Conservation (phyloP, 2,797 vertebrate species). For the Trematomus bernacchii region DNA sequence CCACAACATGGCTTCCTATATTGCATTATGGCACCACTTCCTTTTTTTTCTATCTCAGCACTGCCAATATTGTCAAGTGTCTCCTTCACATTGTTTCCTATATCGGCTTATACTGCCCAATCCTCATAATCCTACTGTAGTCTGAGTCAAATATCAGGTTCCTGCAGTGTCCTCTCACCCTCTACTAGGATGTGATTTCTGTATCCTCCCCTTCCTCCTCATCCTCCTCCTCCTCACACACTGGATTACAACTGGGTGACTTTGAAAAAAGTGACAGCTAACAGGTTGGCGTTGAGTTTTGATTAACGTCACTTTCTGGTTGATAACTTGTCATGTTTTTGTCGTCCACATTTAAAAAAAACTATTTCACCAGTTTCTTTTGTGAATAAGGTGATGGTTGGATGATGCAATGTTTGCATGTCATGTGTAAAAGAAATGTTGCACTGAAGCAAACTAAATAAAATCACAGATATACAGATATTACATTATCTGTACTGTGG, state of each 20-base stretch:
- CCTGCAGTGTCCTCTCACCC: slow-evolving; percentile 70
- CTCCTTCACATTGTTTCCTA: slow-evolving; percentile 77
- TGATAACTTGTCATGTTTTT: slow-evolving; percentile 16
- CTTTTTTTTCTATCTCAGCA: slow-evolving; percentile 39
- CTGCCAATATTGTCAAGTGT: slow-evolving; percentile 54
- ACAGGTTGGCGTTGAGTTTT: slow-evolving; percentile 28
- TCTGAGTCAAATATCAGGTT: slow-evolving; percentile 68
- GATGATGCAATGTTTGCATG: slow-evolving; percentile 56
- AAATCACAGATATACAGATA: neutral
- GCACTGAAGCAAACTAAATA: slow-evolving; percentile 18
- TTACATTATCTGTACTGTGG: too few relatives aligned
- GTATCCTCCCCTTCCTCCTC: slow-evolving; percentile 34
- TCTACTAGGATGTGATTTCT: slow-evolving; percentile 58
- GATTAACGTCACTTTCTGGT: slow-evolving; percentile 22
- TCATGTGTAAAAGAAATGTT: slow-evolving; percentile 21
- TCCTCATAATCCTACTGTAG: slow-evolving; percentile 77
- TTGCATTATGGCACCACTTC: slow-evolving; percentile 56
- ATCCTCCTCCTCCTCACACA: slow-evolving; percentile 42
- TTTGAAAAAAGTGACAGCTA: slow-evolving; percentile 41
- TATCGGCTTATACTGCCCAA: slow-evolving; percentile 75
- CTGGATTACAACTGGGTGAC: slow-evolving; percentile 57
- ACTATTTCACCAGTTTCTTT: slow-evolving; percentile 6
- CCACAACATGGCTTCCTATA: slow-evolving; percentile 52
- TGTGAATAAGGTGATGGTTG: slow-evolving; percentile 32
- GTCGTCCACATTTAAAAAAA: too few relatives aligned